phyloP scores from a whole-genome alignment of 1,140 invertebrate species.

The Antheraea pernyi region DNA sequence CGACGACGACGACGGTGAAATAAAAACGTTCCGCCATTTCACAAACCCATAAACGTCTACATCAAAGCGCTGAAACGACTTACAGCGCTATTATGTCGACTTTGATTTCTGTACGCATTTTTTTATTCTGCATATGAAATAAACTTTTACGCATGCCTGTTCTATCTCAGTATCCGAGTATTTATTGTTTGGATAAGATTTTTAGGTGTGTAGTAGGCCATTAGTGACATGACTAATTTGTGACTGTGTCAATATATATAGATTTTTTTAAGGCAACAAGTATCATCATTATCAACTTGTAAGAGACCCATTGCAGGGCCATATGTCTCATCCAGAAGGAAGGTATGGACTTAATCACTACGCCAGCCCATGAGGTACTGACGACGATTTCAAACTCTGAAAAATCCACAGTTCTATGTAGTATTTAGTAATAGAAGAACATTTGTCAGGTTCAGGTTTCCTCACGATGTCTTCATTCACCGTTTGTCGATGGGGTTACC shows the following conservation, averaged over 20 bases:
- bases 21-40: conserved; percentile 46
- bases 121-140: conserved; percentile 10
- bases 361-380: no score
- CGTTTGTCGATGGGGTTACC: no score
- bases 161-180: conserved; percentile 7
- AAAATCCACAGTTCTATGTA: no score
- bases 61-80: conserved; percentile 34
- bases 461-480: no score
- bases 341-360: no score
- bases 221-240: background rate
- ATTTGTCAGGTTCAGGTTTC: no score
- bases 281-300: no score
- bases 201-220: background rate
- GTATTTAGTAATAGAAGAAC: no score
- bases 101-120: conserved; percentile 23
- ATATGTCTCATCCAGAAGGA: no score
- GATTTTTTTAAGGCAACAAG: no score
- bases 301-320: no score
- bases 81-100: conserved; percentile 18
- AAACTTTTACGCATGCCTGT: conserved; percentile 14
- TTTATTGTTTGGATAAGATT: background rate
- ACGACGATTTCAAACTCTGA: no score
- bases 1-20: conserved; percentile 17
- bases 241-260: background rate
- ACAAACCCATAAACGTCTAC: conserved; percentile 38